Evolutionary conservation across 1,140 invertebrate species (phyloP), one percentile per base, ranked within the genome.

Genomic region (Leptinotarsa defecta): DNA sequence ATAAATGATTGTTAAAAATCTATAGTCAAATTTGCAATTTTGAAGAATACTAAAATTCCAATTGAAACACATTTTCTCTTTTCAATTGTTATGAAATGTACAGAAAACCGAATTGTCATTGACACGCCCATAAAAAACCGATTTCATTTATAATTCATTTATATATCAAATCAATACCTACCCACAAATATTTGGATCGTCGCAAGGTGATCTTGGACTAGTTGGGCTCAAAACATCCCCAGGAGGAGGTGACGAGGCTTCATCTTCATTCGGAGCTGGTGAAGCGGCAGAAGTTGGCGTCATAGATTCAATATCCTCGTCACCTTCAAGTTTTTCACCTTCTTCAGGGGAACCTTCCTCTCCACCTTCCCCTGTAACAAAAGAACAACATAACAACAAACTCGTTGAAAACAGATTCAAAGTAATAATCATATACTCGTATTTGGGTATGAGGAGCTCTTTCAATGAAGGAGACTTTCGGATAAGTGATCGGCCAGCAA

Each of bases 321-420:
- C 88, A 70, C 86, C 88, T 74, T 89, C 88, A 71, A 89, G 49
- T 76, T 85, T 85, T 24, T 85, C 85, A 52, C 82, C 82, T 71
- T 86, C 83, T 73, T 84, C 83, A 85, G 88, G 83, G 85, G 85
- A 80, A 85, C 88, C 83, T 79, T 88, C 88, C 78, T 88, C 85
- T 76, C 88, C 89, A 81, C 89, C 89, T 87, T 89, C 89, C 88
- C 89, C 89, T 90, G 83, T 3, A 88, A 88, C 80, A 81, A 79
- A 64, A 68, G 17, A 77, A 67, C 63, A 76, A 77, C 75, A 20
- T 48, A 5, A 8, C n/a, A n/a, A n/a, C n/a, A 1, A 27, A 5
- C 5, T 6, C 27, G 5, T 13, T n/a, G 61, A n/a, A 20, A 62
- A 20, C 11, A 62, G 8, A 17, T 17, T 17, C 20, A 20, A 2